Conservation (phyloP, 2,113 vertebrate genomes). For the Oncorhynchus clarkii region DNA sequence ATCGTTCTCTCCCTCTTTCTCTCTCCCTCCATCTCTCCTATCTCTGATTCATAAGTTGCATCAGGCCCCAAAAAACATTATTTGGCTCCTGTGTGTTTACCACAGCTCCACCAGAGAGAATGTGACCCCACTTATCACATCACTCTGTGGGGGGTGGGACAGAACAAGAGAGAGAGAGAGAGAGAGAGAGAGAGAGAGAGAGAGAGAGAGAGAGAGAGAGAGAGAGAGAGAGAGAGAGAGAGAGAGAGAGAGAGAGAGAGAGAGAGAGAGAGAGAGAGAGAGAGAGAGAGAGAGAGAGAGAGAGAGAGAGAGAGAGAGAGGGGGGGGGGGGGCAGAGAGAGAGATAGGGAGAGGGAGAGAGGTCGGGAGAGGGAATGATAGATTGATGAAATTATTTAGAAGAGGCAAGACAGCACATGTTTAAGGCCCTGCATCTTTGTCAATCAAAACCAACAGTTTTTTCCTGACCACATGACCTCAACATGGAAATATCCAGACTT, state of each 20-base stretch:
- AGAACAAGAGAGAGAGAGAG: constrained; percentile 27
- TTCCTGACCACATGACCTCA: too few relatives aligned
- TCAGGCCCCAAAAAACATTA: constrained; percentile 66
- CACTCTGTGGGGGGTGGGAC: constrained; percentile 42
- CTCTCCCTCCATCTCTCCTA: constrained; percentile 23
- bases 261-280: neutral
- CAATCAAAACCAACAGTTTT: neutral
- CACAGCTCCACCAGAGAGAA: constrained; percentile 50
- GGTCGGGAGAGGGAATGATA: neutral
- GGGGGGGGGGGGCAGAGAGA: constrained; percentile 9
- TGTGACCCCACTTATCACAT: constrained; percentile 57
- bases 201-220: too few relatives aligned
- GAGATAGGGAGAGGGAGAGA: too few relatives aligned
- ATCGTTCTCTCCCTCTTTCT: constrained; percentile 40
- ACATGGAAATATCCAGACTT: too few relatives aligned
- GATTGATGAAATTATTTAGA: neutral
- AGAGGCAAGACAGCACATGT: neutral
- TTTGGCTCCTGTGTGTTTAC: constrained; percentile 61
- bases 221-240: too few relatives aligned
- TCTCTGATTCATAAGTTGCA: constrained; percentile 51
- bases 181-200: neutral
- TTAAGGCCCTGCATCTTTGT: neutral
- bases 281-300: neutral
- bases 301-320: constrained; percentile 2
- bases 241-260: constrained; percentile 25